Evolutionary conservation across 2,113 vertebrate genomes (phyloP), one percentile per base, ranked within the genome.

Genomic region (Eonycteris spelaea): DNA sequence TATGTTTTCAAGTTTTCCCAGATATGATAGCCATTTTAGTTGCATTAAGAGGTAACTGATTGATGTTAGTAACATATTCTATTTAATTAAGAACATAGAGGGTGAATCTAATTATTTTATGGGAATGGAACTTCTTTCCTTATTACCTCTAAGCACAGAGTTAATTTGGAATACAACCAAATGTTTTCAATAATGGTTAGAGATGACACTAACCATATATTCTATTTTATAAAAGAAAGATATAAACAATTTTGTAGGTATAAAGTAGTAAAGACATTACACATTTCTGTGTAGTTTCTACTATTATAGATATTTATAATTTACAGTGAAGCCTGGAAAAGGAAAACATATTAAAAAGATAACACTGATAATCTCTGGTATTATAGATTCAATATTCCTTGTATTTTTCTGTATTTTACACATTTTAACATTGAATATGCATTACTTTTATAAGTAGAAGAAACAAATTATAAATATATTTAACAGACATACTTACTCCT

Each of bases 401-500:
- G 13, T 45, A 83, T 67, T 92, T 91, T 82, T 74, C 51, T 90
- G 22, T 79, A 82, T 51, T 95, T 78, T 43, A 86, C 3, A 86
- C 1, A 70, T 43, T 93, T 74, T 48, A 91, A 70, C 28, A 91
- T 90, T 33, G 1, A 79, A 43, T 82, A 61, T 22, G 6, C 12
- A 92, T 75, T 61, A 38, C 3, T 87, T 89, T 68, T 86, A 75
- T 86, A 88, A 90, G 24, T 78, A 73, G 16, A 7, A 71, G 26
- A 53, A 86, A 65, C n/a, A n/a, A 65, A n/a, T 55, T 16, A 78
- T 24, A 87, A 73, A 82, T 68, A 90, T 89, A 93, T 55, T 38
- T 94, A 82, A 78, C 26, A 93, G 35, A 67, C 30, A 74, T 87
- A 98, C 98, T 97, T 98, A 99, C 99, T 96, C 95, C 77, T 22